Conservation (phyloP, 2,888 invertebrate genomes). For the Unio delphinus region DNA sequence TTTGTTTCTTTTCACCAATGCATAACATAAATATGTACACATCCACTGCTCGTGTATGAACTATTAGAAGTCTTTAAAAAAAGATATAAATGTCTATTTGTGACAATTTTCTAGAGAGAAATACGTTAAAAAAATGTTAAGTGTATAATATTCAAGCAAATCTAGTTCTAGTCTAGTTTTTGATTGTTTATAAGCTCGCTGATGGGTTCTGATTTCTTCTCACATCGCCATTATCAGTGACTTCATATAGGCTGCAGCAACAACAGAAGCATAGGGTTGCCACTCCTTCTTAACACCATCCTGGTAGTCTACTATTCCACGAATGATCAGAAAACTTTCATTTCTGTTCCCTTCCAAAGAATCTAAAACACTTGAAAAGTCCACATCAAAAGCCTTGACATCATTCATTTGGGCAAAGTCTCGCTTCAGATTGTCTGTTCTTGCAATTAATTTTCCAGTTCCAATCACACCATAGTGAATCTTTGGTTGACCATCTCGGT, state of each 20-base stretch:
- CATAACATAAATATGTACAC: too few species aligned
- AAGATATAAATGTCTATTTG: too few species aligned
- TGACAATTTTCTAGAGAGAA: too few species aligned
- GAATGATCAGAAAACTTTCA: conserved; percentile 77
- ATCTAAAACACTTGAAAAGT: conserved; percentile 94
- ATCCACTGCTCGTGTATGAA: too few species aligned
- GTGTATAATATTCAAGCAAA: too few species aligned
- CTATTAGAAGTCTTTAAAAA: too few species aligned
- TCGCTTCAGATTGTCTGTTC: conserved; percentile 85
- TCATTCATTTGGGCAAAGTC: conserved; percentile 88
- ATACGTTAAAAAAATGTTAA: too few species aligned
- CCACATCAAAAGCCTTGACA: conserved; percentile 92
- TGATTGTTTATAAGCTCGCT: too few species aligned
- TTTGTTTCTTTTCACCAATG: too few species aligned
- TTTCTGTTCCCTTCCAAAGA: conserved; percentile 77
- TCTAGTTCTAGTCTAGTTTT: too few species aligned
- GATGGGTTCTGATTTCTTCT: background rate
- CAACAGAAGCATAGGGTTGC: conserved; percentile 94
- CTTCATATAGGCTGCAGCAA: conserved; percentile 94
- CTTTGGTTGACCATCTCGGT: conserved; percentile 63
- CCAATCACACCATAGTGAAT: conserved; percentile 85
- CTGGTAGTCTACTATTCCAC: conserved; percentile 93
- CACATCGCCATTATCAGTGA: conserved; percentile 75
- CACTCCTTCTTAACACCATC: conserved; percentile 96
- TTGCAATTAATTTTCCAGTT: conserved; percentile 85